Conservation (phyloP, 2,797 vertebrate species). For the Xenops minutus region DNA sequence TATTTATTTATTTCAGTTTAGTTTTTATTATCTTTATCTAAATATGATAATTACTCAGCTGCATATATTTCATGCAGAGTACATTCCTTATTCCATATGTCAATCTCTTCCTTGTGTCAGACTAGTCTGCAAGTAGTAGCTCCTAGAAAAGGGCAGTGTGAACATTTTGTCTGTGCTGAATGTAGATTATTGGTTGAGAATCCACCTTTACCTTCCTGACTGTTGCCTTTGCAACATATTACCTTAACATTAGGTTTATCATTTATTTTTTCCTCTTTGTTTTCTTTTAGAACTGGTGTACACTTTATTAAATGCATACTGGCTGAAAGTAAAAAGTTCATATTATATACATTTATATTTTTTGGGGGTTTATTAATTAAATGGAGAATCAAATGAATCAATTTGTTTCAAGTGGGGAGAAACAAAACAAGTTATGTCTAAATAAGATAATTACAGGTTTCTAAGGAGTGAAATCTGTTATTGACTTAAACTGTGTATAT, state of each 20-base stretch:
- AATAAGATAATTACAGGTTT: background rate
- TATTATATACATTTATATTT: background rate
- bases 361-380: background rate
- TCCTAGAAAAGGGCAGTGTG: background rate
- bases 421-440: background rate
- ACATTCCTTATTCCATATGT: background rate
- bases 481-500: background rate
- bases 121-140: background rate
- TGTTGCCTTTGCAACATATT: background rate
- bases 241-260: background rate
- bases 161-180: background rate
- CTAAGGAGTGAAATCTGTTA: background rate
- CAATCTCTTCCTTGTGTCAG: background rate
- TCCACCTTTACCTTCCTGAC: background rate
- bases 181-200: background rate
- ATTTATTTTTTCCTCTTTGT: background rate
- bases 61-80: background rate
- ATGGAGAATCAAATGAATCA: background rate
- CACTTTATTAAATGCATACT: background rate
- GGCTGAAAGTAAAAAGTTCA: background rate
- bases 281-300: background rate
- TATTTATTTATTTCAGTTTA: background rate
- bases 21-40: background rate
- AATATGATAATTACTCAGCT: background rate
- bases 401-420: background rate